A percentile compares a stretch with the other conserved stretches of the same genome.
Evolutionary conservation across 2,797 vertebrate species (phyloP).

Genomic region (Notamacropus eugenii): DNA sequence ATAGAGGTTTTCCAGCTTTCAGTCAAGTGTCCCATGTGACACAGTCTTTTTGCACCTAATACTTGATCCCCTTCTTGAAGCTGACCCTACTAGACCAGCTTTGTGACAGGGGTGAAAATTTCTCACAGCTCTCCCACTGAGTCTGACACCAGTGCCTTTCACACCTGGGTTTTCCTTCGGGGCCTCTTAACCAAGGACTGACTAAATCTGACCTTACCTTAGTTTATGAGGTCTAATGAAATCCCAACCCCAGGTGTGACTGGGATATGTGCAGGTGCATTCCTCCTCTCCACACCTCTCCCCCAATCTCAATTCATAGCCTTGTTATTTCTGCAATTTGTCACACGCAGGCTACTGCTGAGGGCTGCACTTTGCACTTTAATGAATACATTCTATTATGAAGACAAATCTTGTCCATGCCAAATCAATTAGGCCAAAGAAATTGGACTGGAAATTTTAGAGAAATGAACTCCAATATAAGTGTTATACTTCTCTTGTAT

Average conservation of each 20-base stretch:
- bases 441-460: constrained; percentile 65
- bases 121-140: constrained; percentile 46
- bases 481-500: constrained; percentile 24
- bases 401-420: constrained; percentile 68
- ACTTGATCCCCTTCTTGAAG: constrained; percentile 2
- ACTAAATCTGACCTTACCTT: constrained; percentile 72
- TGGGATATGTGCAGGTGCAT: constrained; percentile 62
- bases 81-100: background rate
- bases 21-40: background rate
- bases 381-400: constrained; percentile 71
- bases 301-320: constrained; percentile 12
- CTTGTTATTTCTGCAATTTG: constrained; percentile 76
- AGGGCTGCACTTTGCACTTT: constrained; percentile 48
- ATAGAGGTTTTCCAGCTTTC: constrained; percentile 16
- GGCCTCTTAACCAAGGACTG: constrained; percentile 72
- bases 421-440: constrained; percentile 74
- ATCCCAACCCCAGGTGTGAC: constrained; percentile 72
- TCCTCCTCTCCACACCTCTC: background rate
- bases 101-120: constrained; percentile 53
- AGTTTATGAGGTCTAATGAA: constrained; percentile 77
- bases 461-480: background rate
- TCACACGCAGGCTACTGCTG: constrained; percentile 69
- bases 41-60: constrained; percentile 15
- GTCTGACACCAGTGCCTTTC: constrained; percentile 34
- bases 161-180: constrained; percentile 73